Evolutionary conservation across 2,113 vertebrate species (phyloP).

Genomic region (Ammodytes marinus): DNA sequence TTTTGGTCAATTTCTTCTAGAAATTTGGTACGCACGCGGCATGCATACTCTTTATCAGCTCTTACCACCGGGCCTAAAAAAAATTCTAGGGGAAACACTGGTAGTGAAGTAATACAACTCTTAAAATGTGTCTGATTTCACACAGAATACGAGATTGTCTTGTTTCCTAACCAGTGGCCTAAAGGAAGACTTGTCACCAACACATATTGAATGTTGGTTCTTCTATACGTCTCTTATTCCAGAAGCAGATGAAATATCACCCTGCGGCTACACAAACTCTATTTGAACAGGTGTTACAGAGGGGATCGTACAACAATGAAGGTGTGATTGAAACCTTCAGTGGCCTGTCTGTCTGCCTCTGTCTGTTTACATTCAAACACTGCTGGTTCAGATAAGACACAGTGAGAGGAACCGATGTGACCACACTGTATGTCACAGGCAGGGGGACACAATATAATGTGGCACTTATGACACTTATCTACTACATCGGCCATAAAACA

Average conservation of each 20-base stretch:
- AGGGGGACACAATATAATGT: neutral
- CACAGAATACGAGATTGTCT: neutral
- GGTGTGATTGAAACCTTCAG: neutral
- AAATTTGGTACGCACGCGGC: too few species aligned
- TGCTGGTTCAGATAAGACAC: constrained; percentile 6
- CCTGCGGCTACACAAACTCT: neutral
- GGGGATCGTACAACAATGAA: neutral
- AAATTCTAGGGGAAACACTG: too few species aligned
- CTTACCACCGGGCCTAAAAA: too few species aligned
- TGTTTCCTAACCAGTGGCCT: neutral
- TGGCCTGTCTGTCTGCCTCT: neutral
- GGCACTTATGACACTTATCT: constrained; percentile 3
- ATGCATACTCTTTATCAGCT: too few species aligned
- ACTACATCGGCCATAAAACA: neutral
- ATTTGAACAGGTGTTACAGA: constrained; percentile 21
- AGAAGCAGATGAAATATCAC: neutral
- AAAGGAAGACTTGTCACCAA: neutral
- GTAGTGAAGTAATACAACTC: neutral
- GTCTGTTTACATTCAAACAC: constrained; percentile 17
- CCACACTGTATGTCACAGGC: constrained; percentile 3
- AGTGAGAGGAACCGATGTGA: neutral
- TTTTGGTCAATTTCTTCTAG: too few species aligned
- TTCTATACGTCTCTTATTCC: neutral
- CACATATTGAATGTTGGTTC: neutral
- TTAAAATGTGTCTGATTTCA: neutral